Evolutionary conservation across 2,888 invertebrate genomes (phyloP), one percentile per base, ranked within the genome.

Genomic region (Steinernema hermaphroditum): DNA sequence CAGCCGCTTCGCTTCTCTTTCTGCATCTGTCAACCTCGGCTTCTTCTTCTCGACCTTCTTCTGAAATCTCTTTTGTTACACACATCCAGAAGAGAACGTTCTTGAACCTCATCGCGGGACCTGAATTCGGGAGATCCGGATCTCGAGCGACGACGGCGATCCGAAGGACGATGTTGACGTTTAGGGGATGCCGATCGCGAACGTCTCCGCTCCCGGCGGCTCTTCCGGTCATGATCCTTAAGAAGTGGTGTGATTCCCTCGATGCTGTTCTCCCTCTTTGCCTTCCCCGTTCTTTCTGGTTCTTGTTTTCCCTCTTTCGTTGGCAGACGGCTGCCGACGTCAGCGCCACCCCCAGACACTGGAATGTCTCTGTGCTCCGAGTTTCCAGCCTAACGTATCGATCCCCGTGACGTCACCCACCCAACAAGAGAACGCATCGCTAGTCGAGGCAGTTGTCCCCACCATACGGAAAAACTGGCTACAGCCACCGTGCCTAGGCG

Each of bases 1-100:
- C 6, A 72, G 74, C 19, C 82, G 74, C 34, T 74, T 76, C 19
- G 74, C 74, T 22, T 76, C 81, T 44, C 76, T 79, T 68, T 83
- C 81, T 37, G 69, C 79, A 4, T 74, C 77, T 14, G 70, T 72
- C 70, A 73, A 49, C 46, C 68, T 68, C 68, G 4, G 12, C 27
- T 54, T 54, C 12, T 22, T 22, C 6, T 2, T 54, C 19, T 54
- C 54, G 2, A 27, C 24, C 4, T 54, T 54, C 46, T 54, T 54
- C 54, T 54, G 27, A 4, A 54, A 54, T 8, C 37, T 4, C 12
- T 12, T 12, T 8, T 12, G 37, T 37, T 4, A 8, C 37, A 37
- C 37, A 37, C n/a, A n/a, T n/a, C n/a, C 4, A 37, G 37, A 37
- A 37, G 12, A 4, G 6, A 37, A 37, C 4, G 12, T 37, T 12